These are phyloP conservation scores for Sebastes baramenuke DNA, from an alignment of 2,797 vertebrate species.

Conservation along the genomic window DNA sequence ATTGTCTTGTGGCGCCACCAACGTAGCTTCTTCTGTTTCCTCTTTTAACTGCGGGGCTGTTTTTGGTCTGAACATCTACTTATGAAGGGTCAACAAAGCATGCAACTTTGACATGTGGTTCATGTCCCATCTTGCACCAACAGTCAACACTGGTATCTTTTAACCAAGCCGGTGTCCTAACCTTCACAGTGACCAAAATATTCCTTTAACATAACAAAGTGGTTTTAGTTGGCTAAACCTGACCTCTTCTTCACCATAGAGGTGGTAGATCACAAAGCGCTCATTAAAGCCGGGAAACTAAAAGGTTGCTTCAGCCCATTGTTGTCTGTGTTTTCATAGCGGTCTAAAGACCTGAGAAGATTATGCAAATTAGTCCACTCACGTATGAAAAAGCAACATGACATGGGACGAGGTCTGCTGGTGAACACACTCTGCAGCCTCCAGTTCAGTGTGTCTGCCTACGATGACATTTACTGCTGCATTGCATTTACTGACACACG, in stretches of 20 bases:
- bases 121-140: background rate
- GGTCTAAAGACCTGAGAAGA: too few relatives aligned
- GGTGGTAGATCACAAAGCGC: background rate
- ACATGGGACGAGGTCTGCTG: too few relatives aligned
- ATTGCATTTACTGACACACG: too few relatives aligned
- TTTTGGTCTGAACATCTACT: background rate
- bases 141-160: background rate
- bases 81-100: background rate
- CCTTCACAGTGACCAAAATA: background rate
- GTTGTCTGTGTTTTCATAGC: too few relatives aligned
- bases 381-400: too few relatives aligned
- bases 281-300: background rate
- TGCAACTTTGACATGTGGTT: background rate
- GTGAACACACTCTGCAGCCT: too few relatives aligned
- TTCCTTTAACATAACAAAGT: background rate
- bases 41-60: background rate
- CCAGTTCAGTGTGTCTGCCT: too few relatives aligned
- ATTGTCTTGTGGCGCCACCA: background rate
- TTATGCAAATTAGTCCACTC: too few relatives aligned
- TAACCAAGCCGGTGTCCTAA: background rate
- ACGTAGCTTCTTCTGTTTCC: background rate
- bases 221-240: background rate
- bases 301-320: too few relatives aligned
- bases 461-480: too few relatives aligned
- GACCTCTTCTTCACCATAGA: background rate